These are phyloP conservation scores for Myotis myotis DNA, from an alignment of 2,797 vertebrate species.

Conservation along the genomic window DNA sequence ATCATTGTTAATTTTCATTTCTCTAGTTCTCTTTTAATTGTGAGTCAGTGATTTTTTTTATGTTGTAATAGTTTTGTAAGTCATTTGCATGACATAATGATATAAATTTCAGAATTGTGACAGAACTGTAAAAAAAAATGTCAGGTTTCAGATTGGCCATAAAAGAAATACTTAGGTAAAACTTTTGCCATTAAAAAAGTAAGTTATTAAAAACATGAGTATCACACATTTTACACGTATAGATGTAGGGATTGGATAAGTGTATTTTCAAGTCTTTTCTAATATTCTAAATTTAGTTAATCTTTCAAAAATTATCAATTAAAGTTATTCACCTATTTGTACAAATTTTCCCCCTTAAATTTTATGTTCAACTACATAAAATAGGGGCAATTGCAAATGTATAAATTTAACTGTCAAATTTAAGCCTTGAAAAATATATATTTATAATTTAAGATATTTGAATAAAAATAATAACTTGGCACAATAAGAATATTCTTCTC, in stretches of 20 bases:
- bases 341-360: accelerated
- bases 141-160: not conserved
- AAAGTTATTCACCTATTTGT: not conserved
- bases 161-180: not conserved
- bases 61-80: not conserved
- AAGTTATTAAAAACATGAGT: not conserved
- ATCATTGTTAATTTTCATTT: not conserved
- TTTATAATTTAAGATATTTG: not conserved
- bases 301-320: not conserved
- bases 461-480: not conserved
- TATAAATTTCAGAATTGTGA: not conserved
- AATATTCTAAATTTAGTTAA: not conserved
- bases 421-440: not conserved
- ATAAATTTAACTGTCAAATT: not conserved
- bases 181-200: not conserved
- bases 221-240: not conserved
- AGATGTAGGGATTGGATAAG: not conserved
- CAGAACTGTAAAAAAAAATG: not conserved
- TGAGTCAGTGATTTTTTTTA: not conserved
- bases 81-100: not conserved
- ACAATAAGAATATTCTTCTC: not conserved
- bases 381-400: not conserved
- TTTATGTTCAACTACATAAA: not conserved
- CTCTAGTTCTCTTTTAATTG: not conserved
- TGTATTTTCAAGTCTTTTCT: not conserved